Evolutionary conservation across 2,888 invertebrate genomes (phyloP).

Genomic region (Mycogona germanica): DNA sequence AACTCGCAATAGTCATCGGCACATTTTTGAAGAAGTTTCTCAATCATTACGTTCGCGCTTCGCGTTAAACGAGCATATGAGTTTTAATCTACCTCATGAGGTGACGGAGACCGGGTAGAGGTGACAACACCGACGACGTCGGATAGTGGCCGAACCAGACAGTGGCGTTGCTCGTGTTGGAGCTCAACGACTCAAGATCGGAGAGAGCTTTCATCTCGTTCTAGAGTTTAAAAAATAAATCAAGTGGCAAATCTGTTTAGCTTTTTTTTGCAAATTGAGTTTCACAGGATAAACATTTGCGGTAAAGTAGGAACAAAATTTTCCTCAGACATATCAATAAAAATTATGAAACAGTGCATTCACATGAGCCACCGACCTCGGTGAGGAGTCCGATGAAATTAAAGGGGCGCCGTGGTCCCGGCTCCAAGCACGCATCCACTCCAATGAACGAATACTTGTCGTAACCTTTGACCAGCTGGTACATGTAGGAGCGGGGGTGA

Average conservation of each 20-base stretch:
- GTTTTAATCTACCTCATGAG: constrained; percentile 29
- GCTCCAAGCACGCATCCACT: constrained; percentile 73
- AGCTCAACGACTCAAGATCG: constrained; percentile 44
- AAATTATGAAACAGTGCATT: background rate
- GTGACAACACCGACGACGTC: constrained; percentile 65
- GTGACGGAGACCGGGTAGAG: constrained; percentile 34
- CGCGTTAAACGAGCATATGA: background rate
- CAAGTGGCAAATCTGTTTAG: no score
- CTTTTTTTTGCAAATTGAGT: background rate
- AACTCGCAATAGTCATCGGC: no score
- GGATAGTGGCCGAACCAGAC: constrained; percentile 87
- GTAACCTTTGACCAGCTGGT: constrained; percentile 45
- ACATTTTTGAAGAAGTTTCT: no score
- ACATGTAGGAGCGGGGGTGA: constrained; percentile 59
- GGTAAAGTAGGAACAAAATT: background rate
- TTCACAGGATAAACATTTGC: background rate
- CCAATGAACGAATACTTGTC: constrained; percentile 67
- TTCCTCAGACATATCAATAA: background rate
- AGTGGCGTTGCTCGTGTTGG: constrained; percentile 46
- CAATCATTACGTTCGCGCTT: background rate
- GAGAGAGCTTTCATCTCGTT: constrained; percentile 38
- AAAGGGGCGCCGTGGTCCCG: constrained; percentile 74
- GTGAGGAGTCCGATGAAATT: constrained; percentile 64
- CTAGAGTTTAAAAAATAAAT: constrained; percentile 13
- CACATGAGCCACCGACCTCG: constrained; percentile 27